Percentiles rank a stretch among this genome's conserved stretches.
Conservation (phyloP, 1,140 invertebrate species). For the Zaprionus kolodkinae region DNA sequence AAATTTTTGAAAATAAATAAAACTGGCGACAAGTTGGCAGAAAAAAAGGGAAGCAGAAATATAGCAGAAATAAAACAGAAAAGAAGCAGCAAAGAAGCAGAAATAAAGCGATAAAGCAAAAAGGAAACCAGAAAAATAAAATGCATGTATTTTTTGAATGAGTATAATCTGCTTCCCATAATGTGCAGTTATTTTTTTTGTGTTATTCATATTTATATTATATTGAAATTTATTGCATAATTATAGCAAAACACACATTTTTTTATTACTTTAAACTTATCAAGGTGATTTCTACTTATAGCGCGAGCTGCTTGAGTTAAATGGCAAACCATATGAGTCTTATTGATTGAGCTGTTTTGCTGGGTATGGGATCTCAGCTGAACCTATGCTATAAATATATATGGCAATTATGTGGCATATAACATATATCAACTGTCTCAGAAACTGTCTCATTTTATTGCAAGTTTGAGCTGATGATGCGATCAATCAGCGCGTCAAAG, state of each 20-base stretch:
- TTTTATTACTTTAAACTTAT: not conserved
- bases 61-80: not conserved
- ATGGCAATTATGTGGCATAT: not conserved
- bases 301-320: not conserved
- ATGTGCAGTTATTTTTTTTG: not conserved
- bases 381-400: not conserved
- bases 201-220: not conserved
- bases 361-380: not conserved
- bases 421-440: not conserved
- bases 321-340: not conserved
- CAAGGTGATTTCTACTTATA: not conserved
- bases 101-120: not conserved
- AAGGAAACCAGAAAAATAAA: not conserved
- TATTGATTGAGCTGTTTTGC: not conserved
- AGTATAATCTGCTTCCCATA: not conserved
- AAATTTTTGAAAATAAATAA: slow-evolving; percentile 15
- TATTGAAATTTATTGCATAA: slow-evolving; percentile 1
- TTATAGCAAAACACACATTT: not conserved
- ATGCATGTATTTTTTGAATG: not conserved
- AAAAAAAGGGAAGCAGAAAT: not conserved
- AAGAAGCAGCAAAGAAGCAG: not conserved
- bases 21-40: slow-evolving; percentile 5
- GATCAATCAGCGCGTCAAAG: not conserved
- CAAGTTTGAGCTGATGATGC: not conserved
- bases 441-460: not conserved